These are phyloP conservation scores for Tetraneura akinire DNA, from an alignment of 1,140 invertebrate genomes.

Conservation along the genomic window DNA sequence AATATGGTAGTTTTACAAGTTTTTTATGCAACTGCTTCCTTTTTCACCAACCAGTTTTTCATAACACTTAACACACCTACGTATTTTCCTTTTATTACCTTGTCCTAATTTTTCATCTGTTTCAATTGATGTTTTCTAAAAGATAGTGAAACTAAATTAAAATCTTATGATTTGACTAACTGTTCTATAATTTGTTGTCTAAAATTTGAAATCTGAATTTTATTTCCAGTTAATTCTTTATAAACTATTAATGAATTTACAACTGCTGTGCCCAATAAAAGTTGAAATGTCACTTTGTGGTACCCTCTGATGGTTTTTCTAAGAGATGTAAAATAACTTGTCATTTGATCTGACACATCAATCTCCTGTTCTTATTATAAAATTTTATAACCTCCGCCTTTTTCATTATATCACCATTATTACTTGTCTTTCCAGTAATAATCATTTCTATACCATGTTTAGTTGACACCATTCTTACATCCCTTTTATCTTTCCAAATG, in stretches of 20 bases:
- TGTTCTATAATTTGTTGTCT: constrained; percentile 13
- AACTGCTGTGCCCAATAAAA: neutral
- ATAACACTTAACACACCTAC: constrained; percentile 13
- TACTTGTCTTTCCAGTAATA: neutral
- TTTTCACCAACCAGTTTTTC: constrained; percentile 1
- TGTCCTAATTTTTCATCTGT: constrained; percentile 9
- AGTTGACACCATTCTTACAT: constrained; percentile 59
- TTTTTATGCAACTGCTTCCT: constrained; percentile 29
- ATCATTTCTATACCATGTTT: constrained; percentile 54
- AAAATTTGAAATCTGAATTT: constrained; percentile 1
- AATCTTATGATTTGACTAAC: constrained; percentile 8
- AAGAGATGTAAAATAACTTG: constrained; percentile 58
- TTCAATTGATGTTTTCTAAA: constrained; percentile 6
- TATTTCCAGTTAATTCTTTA: constrained; percentile 10
- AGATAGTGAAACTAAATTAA: constrained; percentile 2
- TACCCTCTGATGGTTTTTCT: constrained; percentile 57
- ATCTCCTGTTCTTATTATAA: constrained; percentile 57
- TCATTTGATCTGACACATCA: constrained; percentile 60
- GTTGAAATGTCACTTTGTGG: neutral
- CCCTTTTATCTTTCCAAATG: constrained; percentile 59
- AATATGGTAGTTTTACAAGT: constrained; percentile 22
- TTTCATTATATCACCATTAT: constrained; percentile 36
- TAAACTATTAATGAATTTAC: constrained; percentile 11
- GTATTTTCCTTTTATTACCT: neutral
- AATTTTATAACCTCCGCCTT: constrained; percentile 53